A percentile compares a stretch with the other conserved stretches of the same genome.
Evolutionary conservation across 1,140 invertebrate species (phyloP).

Genomic region (Drosophila teissieri): DNA sequence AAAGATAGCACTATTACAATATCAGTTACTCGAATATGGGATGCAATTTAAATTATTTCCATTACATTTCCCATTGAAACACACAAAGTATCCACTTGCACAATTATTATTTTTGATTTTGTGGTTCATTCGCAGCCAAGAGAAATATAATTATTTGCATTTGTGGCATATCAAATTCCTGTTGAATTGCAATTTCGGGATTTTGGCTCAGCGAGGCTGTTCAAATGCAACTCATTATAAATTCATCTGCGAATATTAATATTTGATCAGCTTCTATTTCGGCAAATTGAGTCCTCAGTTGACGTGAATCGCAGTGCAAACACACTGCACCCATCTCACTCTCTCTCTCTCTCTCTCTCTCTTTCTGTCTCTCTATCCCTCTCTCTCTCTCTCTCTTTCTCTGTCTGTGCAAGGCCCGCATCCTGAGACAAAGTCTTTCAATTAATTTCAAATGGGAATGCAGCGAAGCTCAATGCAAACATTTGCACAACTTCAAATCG

Average conservation of each 20-base stretch:
- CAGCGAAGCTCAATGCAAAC: conserved; percentile 55
- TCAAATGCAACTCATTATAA: conserved; percentile 19
- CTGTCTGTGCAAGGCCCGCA: not conserved
- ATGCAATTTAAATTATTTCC: no score
- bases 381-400: not conserved
- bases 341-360: not conserved
- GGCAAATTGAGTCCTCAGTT: conserved; percentile 25
- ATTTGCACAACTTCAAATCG: conserved; percentile 59
- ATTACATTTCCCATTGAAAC: no score
- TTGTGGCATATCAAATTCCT: not conserved
- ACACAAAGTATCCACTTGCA: no score
- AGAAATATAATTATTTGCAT: not conserved
- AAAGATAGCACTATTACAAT: no score
- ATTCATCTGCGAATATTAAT: conserved; percentile 37
- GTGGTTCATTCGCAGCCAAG: no score
- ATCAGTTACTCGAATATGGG: no score
- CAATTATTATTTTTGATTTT: not conserved
- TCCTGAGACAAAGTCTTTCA: conserved; percentile 50
- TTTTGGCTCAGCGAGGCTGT: not conserved
- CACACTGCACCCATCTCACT: conserved; percentile 1
- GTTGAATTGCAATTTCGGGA: not conserved
- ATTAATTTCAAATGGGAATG: conserved; percentile 59
- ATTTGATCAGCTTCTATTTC: conserved; percentile 32
- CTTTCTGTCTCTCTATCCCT: not conserved
- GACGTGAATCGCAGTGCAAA: conserved; percentile 28